Evolutionary conservation across 2,797 vertebrate species (phyloP).

Genomic region (Dermochelys coriacea): DNA sequence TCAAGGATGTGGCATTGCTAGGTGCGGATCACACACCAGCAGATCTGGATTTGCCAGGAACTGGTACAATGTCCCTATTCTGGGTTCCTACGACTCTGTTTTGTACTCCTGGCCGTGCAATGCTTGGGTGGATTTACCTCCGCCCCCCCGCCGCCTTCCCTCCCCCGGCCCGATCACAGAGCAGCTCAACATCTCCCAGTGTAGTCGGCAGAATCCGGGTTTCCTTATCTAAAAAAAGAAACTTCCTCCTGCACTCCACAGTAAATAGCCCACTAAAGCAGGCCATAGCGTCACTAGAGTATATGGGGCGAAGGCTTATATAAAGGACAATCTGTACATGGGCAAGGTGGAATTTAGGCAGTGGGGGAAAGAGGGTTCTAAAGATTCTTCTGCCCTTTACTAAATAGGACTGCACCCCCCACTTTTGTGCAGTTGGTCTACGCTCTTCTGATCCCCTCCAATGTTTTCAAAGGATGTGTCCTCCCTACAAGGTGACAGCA

Average conservation of each 20-base stretch:
- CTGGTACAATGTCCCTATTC: neutral
- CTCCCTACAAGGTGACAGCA: neutral
- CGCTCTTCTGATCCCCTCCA: neutral
- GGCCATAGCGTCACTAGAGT: accelerated
- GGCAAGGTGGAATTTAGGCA: neutral
- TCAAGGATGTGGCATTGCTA: too few species aligned
- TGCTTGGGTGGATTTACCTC: accelerated
- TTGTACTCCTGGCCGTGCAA: neutral
- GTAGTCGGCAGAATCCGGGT: neutral
- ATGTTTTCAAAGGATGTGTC: neutral
- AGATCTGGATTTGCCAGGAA: neutral
- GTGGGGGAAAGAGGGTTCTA: neutral
- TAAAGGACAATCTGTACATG: accelerated
- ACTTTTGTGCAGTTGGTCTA: neutral
- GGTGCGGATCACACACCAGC: neutral
- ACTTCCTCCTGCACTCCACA: neutral
- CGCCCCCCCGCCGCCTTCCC: too few species aligned
- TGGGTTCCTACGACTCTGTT: neutral
- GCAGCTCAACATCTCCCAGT: neutral
- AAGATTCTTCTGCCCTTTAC: neutral
- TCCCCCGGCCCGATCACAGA: too few species aligned
- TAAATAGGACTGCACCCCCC: neutral
- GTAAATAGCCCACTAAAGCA: accelerated
- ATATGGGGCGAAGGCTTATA: too few species aligned
- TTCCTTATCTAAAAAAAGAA: neutral